A percentile compares a stretch with the other conserved stretches of the same genome.
phyloP scores from a whole-genome alignment of 2,797 vertebrate genomes.

The Lutjanus argentimaculatus region DNA sequence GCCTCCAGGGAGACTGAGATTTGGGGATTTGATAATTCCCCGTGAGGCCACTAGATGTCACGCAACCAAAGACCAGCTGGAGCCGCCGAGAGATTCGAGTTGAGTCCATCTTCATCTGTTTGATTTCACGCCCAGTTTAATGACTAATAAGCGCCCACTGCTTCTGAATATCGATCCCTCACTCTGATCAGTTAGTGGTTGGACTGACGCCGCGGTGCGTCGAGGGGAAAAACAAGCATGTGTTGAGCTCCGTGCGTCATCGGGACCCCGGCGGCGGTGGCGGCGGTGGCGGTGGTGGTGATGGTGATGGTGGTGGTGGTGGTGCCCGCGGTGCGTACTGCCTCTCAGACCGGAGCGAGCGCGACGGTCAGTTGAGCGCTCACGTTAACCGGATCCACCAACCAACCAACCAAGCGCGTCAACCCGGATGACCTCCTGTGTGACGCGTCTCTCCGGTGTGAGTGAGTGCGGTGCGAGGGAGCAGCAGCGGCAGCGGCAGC shows the following conservation, averaged over 20 bases:
- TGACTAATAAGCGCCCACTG: background rate
- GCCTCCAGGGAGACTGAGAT: background rate
- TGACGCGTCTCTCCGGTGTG: conserved; percentile 54
- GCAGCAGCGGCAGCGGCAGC: conserved; percentile 24
- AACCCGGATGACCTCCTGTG: conserved; percentile 71
- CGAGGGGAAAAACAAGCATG: conserved; percentile 15
- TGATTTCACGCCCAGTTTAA: background rate
- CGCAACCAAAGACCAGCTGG: conserved; percentile 28
- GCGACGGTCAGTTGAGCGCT: conserved; percentile 16
- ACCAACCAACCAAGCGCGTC: conserved; percentile 43
- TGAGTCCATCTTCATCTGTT: conserved; percentile 14
- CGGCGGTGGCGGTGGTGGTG: conserved; percentile 24
- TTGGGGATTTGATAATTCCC: conserved; percentile 31
- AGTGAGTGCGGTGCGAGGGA: background rate
- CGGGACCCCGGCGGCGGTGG: conserved; percentile 53
- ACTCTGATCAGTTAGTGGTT: background rate
- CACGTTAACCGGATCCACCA: conserved; percentile 44
- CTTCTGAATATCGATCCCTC: conserved; percentile 1
- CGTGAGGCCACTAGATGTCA: conserved; percentile 80
- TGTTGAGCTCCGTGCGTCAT: conserved; percentile 75
- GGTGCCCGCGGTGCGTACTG: conserved; percentile 28
- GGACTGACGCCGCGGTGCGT: background rate
- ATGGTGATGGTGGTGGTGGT: no score
- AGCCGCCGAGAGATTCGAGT: conserved; percentile 1
- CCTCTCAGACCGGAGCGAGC: conserved; percentile 23